Percentiles rank a stretch among this genome's conserved stretches.
phyloP scores from a whole-genome alignment of 2,888 invertebrate genomes.

The Coelinius sp. region DNA sequence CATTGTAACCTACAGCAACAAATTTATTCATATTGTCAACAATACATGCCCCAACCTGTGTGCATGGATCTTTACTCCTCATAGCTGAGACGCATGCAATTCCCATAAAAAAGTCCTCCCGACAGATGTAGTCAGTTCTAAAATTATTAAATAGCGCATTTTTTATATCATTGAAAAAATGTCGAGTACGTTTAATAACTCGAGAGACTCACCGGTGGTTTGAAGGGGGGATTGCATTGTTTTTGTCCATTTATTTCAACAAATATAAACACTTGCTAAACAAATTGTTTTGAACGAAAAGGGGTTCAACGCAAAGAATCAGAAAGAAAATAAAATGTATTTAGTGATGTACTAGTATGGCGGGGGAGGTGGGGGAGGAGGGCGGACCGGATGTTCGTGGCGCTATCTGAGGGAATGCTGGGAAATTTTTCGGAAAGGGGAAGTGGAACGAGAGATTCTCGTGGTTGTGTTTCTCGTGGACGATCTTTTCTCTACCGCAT shows the following conservation, averaged over 20 bases:
- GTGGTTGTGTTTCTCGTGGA: slow-evolving; percentile 32
- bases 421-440: neutral
- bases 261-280: too few relatives aligned
- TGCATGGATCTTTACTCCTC: slow-evolving; percentile 94
- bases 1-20: slow-evolving; percentile 96
- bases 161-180: neutral
- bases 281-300: too few relatives aligned
- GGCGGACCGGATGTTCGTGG: slow-evolving; percentile 2
- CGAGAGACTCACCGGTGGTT: too few relatives aligned
- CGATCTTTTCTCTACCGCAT: slow-evolving; percentile 54
- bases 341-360: too few relatives aligned
- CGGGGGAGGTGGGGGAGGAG: too few relatives aligned
- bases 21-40: slow-evolving; percentile 89
- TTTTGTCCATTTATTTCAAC: too few relatives aligned
- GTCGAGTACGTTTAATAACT: too few relatives aligned
- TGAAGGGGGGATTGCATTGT: too few relatives aligned
- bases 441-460: neutral
- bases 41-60: slow-evolving; percentile 96
- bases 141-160: neutral
- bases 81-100: slow-evolving; percentile 91
- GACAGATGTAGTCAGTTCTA: slow-evolving; percentile 77
- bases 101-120: slow-evolving; percentile 98
- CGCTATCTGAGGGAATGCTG: neutral
- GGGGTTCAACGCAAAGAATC: too few relatives aligned
- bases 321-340: too few relatives aligned